Conservation (phyloP, 2,797 vertebrate species). For the Austrolebias charrua region DNA sequence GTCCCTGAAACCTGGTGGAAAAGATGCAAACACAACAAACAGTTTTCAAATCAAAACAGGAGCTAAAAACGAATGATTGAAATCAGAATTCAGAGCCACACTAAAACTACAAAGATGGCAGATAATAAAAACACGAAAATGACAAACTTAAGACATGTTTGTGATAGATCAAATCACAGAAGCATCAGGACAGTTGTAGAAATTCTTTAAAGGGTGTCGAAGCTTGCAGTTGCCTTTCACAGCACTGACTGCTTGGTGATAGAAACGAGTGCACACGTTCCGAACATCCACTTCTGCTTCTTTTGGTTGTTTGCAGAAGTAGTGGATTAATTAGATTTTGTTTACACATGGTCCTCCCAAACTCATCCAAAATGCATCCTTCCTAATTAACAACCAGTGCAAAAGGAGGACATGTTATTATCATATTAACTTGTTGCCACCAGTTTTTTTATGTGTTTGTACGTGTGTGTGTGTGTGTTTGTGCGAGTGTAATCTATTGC, state of each 20-base stretch:
- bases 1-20: background rate
- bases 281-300: slow-evolving; percentile 44
- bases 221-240: background rate
- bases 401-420: slow-evolving; percentile 68
- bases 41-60: background rate
- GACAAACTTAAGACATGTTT: background rate
- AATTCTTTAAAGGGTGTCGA: slow-evolving; percentile 1
- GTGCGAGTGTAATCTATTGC: too few species aligned
- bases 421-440: slow-evolving; percentile 63
- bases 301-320: slow-evolving; percentile 65
- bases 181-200: background rate
- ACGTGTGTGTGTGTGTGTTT: background rate
- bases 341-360: slow-evolving; percentile 69
- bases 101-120: background rate
- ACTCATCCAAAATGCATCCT: slow-evolving; percentile 72
- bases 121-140: background rate
- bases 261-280: slow-evolving; percentile 6
- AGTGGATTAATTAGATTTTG: slow-evolving; percentile 77
- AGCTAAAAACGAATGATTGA: background rate
- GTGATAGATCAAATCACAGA: background rate
- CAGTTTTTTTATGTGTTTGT: slow-evolving; percentile 36
- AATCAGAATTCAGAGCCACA: background rate
- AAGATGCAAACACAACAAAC: background rate
- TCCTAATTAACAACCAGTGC: slow-evolving; percentile 67
- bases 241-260: slow-evolving; percentile 3